phyloP scores from a whole-genome alignment of 2,888 invertebrate genomes.

The Cheilosia soror region DNA sequence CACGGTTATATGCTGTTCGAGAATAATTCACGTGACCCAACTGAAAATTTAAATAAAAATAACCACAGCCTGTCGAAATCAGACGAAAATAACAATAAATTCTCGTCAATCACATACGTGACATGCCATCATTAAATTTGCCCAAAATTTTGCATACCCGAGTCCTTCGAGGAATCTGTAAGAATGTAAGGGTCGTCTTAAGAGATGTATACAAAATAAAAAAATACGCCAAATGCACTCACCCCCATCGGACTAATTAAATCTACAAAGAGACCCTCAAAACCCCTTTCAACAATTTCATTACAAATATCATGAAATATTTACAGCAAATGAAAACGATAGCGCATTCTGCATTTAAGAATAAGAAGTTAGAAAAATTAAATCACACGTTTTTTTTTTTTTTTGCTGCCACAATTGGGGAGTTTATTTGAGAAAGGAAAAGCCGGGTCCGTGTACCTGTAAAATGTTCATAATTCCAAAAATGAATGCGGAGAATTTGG shows the following conservation, averaged over 20 bases:
- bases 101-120: conserved; percentile 81
- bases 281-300: conserved; percentile 69
- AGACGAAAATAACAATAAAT: conserved; percentile 78
- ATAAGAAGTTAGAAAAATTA: conserved; percentile 32
- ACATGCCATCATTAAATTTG: conserved; percentile 57
- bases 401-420: conserved; percentile 1
- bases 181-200: conserved; percentile 19
- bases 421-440: not conserved
- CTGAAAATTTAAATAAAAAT: conserved; percentile 10
- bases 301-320: conserved; percentile 70
- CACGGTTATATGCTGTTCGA: conserved; percentile 26
- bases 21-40: conserved; percentile 11
- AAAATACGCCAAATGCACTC: not conserved
- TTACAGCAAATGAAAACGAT: conserved; percentile 28
- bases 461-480: conserved; percentile 68
- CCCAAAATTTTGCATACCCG: conserved; percentile 26
- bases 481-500: conserved; percentile 67
- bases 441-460: not conserved
- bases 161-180: not conserved
- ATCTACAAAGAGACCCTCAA: conserved; percentile 24
- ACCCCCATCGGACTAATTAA: conserved; percentile 62
- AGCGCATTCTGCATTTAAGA: not conserved
- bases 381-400: conserved; percentile 8
- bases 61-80: conserved; percentile 45
- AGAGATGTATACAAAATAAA: conserved; percentile 16